Evolutionary conservation across 2,113 vertebrate species (phyloP).

Genomic region (Phylloscopus whistleri): DNA sequence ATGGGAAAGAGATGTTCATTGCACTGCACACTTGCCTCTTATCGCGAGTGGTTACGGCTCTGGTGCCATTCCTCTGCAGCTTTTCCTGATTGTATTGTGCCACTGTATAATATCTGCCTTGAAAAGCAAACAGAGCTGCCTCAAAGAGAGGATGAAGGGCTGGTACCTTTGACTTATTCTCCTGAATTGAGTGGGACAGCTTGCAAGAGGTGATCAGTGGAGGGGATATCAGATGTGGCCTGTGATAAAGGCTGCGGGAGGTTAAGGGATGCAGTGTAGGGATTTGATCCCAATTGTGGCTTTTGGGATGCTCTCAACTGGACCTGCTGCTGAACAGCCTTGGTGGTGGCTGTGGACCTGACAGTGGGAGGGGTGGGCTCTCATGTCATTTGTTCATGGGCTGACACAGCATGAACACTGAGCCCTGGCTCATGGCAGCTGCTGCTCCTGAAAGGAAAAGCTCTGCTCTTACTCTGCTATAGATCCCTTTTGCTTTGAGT

Average conservation of each 20-base stretch:
- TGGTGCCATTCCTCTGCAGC: background rate
- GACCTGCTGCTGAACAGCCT: background rate
- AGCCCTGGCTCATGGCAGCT: background rate
- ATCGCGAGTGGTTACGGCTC: background rate
- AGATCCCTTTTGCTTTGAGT: background rate
- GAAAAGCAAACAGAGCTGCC: constrained; percentile 26
- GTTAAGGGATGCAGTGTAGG: background rate
- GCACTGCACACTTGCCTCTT: background rate
- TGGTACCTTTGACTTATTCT: background rate
- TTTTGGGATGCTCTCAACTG: background rate
- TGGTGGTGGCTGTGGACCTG: background rate
- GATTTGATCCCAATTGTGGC: background rate
- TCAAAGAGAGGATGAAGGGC: background rate
- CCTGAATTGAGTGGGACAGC: background rate
- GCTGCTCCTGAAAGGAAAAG: background rate
- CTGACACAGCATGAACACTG: accelerated
- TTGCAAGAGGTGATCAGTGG: background rate
- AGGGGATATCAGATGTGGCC: background rate
- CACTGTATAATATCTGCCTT: background rate
- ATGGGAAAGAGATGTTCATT: constrained; percentile 26
- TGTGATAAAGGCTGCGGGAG: background rate
- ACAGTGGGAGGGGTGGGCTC: background rate
- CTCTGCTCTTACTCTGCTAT: background rate
- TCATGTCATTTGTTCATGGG: accelerated
- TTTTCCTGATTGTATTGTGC: constrained; percentile 32